These are phyloP conservation scores for Melinopterus prodromus DNA, from an alignment of 2,888 invertebrate species.

Conservation along the genomic window DNA sequence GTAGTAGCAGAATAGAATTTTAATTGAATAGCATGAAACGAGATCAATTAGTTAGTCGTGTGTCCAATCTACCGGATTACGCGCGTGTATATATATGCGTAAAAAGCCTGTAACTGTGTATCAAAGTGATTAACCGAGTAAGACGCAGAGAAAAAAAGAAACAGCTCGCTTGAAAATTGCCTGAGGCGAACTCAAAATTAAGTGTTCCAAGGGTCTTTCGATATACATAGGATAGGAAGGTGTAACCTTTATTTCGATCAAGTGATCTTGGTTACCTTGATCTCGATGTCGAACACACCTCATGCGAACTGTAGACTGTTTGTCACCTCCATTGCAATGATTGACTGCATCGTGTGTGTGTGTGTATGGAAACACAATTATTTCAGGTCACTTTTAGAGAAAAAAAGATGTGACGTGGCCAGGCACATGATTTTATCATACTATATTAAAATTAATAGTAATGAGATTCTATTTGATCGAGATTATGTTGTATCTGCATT, in stretches of 20 bases:
- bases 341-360: not conserved
- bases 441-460: too few relatives aligned
- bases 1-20: constrained; percentile 4
- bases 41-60: not conserved
- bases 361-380: too few relatives aligned
- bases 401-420: too few relatives aligned
- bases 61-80: not conserved
- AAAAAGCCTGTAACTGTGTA: not conserved
- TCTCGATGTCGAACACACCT: not conserved
- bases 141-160: not conserved
- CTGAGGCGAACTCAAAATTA: not conserved
- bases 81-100: not conserved
- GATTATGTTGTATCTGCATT: too few relatives aligned
- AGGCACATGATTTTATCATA: too few relatives aligned
- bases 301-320: not conserved
- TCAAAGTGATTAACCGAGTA: constrained; percentile 4
- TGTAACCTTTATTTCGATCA: constrained; percentile 4
- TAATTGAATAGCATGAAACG: not conserved
- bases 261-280: not conserved
- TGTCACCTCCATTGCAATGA: not conserved
- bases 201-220: not conserved
- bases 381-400: too few relatives aligned
- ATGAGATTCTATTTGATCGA: too few relatives aligned
- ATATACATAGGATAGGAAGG: not conserved
- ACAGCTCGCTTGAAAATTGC: not conserved